Evolutionary conservation across 2,888 invertebrate species (phyloP), one percentile per base, ranked within the genome.

Genomic region (Chloroclystis v-ata): DNA sequence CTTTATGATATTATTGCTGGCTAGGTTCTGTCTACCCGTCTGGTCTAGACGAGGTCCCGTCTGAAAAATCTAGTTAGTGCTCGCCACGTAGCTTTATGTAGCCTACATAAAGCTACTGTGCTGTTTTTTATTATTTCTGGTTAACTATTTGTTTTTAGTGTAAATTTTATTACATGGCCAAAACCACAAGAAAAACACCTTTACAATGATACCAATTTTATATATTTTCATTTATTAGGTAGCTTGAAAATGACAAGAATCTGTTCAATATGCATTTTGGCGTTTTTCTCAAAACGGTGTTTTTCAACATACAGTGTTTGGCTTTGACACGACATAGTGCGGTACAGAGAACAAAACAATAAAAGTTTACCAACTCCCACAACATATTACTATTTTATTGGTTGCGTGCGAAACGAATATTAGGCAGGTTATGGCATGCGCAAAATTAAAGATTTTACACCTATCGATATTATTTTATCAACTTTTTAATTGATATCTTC

Each of bases 371-470:
- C 1, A 16, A 35, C 8, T 37, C 11, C 35, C 14, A 16, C 32
- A 45, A 54, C 50, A 42, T 48, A 47, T 46, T 47, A 32, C 41
- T 40, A 46, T 47, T 51, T 51, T 71, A 67, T 63, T 62, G 61
- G 63, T 74, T 69, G 72, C 72, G 69, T 72, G 73, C 60, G 54
- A 72, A 71, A 64, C 64, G 61, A 61, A 63, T 65, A 65, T 69
- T 67, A 52, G 32, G 40, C 28, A 60, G 63, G 56, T 67, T 65
- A 68, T 62, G 66, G 64, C 74, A 72, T 75, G 78, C 75, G 78
- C 78, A 68, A 72, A 77, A 75, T 75, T 77, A 76, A 77, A 75
- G 75, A 78, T 78, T 77, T 78, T 75, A 75, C 71, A 71, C 71
- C 62, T 66, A 52, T 43, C 65, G 70, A 26, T 20, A 61, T 62